Percentiles rank a stretch among this genome's conserved stretches.
These are phyloP conservation scores for Protobothrops mucrosquamatus DNA, from an alignment of 2,113 vertebrate genomes.

Conservation along the genomic window DNA sequence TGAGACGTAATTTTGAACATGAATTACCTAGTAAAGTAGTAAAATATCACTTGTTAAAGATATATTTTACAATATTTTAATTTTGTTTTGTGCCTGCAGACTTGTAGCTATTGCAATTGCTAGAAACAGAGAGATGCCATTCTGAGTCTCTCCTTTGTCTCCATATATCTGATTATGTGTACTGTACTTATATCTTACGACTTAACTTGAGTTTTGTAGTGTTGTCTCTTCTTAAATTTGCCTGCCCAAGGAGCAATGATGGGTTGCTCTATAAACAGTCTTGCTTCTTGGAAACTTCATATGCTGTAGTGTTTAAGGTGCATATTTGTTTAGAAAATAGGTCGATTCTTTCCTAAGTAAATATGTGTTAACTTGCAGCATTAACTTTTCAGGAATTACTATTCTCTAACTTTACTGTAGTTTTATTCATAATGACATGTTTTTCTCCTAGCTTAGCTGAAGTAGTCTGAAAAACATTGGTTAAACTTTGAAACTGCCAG, in stretches of 20 bases:
- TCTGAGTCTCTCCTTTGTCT: not conserved
- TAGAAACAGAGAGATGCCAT: not conserved
- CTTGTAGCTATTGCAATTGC: not conserved
- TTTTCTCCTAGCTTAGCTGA: not conserved
- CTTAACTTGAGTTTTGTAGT: not conserved
- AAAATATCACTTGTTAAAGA: not conserved
- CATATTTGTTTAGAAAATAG: not conserved
- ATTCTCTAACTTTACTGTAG: not conserved
- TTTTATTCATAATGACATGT: not conserved
- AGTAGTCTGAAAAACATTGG: not conserved
- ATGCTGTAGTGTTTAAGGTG: not conserved
- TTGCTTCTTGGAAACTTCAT: not conserved
- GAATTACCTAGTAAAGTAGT: not conserved
- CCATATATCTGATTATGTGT: not conserved
- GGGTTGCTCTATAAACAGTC: not conserved
- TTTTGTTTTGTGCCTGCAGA: not conserved
- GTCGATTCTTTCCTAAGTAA: not conserved
- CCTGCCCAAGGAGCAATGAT: not conserved
- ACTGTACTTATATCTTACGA: not conserved
- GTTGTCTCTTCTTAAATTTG: not conserved
- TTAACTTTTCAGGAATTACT: not conserved
- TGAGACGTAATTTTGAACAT: not conserved
- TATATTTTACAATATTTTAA: not conserved
- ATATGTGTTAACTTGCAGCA: not conserved
- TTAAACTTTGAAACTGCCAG: not conserved